Evolutionary conservation across 2,888 invertebrate species (phyloP), one percentile per base, ranked within the genome.

Genomic region (Andrena trimmerana): DNA sequence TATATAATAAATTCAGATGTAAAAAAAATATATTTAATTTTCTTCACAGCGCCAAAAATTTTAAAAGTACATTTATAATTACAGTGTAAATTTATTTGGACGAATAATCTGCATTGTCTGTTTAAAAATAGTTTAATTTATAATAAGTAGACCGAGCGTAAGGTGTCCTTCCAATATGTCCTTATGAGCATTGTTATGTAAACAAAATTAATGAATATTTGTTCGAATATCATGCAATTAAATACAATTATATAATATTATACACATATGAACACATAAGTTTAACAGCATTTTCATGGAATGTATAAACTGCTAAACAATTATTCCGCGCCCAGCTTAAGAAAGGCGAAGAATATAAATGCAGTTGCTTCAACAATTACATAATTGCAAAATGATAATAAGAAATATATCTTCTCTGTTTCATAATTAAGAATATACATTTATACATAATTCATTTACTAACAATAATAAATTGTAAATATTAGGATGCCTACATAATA

Each of bases 251-350:
- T 33, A 68, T 52, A 66, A 42, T 66, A 52, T 27, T 29, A 16
- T 62, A n/a, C 75, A 57, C 54, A 73, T 66, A 70, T 59, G 68
- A 71, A 27, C 69, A 76, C 66, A 48, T 75, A 84, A 81, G 20
- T 62, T 76, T 71, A 57, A 60, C 27, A 42, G 66, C 54, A 78
- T 52, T 36, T 78, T 10, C 24, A 42, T 70, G 84, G 84, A 85
- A 81, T 85, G 85, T 75, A 62, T 76, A 36, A 36, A 27, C 20
- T 33, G 20, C n/a, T 29, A 63, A 13, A 24, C 54, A 50, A 16
- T 4, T 57, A 48, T 63, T 78, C 42, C 20, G 57, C 24, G n/a
- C 42, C 42, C 16, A 54, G 2, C 20, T 52, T 20, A 27, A 77
- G 27, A 50, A 36, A 59, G 10, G 6, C 27, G 29, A 24, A 29